A percentile compares a stretch with the other conserved stretches of the same genome.
Conservation (phyloP, 2,888 invertebrate genomes). For the Cyclophora albipunctata region DNA sequence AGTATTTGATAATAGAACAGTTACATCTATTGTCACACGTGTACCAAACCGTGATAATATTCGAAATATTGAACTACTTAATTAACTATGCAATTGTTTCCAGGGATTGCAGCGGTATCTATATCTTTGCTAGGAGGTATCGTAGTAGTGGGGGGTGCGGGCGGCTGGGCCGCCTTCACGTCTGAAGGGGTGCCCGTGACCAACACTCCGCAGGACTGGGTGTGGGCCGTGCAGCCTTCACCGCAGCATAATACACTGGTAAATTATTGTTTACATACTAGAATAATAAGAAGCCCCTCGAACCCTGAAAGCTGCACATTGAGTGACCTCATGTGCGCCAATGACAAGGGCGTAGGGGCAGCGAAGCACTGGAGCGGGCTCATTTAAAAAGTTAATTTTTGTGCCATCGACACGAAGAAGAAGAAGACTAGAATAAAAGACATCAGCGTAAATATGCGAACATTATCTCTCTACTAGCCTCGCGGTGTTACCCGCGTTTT, state of each 20-base stretch:
- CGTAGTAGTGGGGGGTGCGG: constrained; percentile 59
- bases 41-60: neutral
- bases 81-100: constrained; percentile 7
- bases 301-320: no score
- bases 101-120: constrained; percentile 61
- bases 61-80: neutral
- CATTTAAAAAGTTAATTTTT: no score
- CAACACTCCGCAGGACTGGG: constrained; percentile 59
- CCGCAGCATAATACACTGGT: constrained; percentile 52
- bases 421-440: no score
- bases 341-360: no score
- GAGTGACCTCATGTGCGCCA: no score
- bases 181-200: constrained; percentile 57
- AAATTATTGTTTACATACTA: constrained; percentile 6
- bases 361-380: no score
- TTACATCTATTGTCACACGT: no score
- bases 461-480: neutral
- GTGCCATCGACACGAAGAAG: no score
- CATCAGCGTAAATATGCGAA: no score
- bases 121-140: constrained; percentile 51
- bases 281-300: no score
- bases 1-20: no score
- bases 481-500: neutral
- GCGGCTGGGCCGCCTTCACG: constrained; percentile 63
- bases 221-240: constrained; percentile 59